Evolutionary conservation across 2,888 invertebrate genomes (phyloP), one percentile per base, ranked within the genome.

Genomic region (Phaedon cochleariae): DNA sequence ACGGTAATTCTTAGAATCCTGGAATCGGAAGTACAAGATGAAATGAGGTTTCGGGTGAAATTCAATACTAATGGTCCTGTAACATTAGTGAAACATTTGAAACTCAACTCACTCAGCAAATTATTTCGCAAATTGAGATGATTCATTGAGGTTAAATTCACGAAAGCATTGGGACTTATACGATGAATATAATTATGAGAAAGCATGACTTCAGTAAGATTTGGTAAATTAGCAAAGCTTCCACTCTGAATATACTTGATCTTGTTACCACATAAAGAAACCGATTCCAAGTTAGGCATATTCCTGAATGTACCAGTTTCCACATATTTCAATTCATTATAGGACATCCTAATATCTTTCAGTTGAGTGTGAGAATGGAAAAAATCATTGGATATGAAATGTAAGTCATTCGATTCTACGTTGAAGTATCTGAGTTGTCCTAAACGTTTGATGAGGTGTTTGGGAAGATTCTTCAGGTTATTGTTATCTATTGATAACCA

Each of bases 401-500:
- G 88, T 10, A 96, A 86, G 75, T 92, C 89, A 83, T 96, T 96
- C 60, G 93, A 94, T 78, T 95, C 95, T 77, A 96, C 84, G 82
- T 95, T 95, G 63, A 95, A 85, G 83, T 95, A 95, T 78, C 91
- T 91, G 22, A 94, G 80, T 77, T 89, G 89, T 6, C 87, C 86
- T 81, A 92, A 88, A 55, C 89, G 86, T 65, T 89, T 88, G 45
- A 94, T 86, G 5, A 92, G 90, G n/a, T 90, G 88, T 46, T 90
- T 86, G 60, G 90, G 88, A 15, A 95, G 85, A 12, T 87, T 86
- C 80, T 92, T 90, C 74, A 95, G 89, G 79, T 94, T 93, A 78
- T 96, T 96, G 83, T 95, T 94, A 82, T 96, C 95, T 77, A 95
- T 85, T 0, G 94, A 93, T 65, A 96, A 84, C 92, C 94, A 95